phyloP scores from a whole-genome alignment of 2,113 vertebrate species.

The Shinisaurus crocodilurus region DNA sequence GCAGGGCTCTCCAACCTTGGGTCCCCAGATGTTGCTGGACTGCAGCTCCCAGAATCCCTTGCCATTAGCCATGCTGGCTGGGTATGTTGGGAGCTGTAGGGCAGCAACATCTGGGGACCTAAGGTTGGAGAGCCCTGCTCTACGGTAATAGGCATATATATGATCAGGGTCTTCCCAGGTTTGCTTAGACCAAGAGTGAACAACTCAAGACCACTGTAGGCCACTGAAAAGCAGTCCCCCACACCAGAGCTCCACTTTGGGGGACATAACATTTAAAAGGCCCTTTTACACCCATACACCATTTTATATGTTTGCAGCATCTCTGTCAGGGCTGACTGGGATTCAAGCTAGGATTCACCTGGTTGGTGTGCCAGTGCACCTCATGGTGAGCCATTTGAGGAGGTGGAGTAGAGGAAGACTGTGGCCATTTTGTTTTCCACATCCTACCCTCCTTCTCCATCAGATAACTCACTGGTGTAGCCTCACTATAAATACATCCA shows the following conservation, averaged over 20 bases:
- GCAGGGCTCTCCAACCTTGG: too few species aligned
- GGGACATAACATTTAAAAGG: not conserved
- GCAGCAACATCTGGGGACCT: too few species aligned
- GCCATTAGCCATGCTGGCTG: too few species aligned
- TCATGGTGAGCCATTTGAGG: not conserved
- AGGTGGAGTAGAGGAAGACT: not conserved
- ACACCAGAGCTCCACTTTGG: not conserved
- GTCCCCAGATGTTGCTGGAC: too few species aligned
- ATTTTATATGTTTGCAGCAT: not conserved
- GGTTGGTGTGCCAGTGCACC: not conserved
- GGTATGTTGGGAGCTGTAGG: too few species aligned
- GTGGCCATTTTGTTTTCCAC: not conserved
- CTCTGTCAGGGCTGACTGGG: not conserved
- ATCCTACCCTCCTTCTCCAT: not conserved
- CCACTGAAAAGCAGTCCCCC: not conserved
- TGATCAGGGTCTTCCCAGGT: not conserved
- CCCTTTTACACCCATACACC: not conserved
- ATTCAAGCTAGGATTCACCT: not conserved
- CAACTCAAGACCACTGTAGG: not conserved
- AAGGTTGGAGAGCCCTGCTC: too few species aligned
- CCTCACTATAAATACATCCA: not conserved
- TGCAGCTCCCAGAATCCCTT: too few species aligned
- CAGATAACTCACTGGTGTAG: too few species aligned
- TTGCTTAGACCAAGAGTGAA: not conserved
- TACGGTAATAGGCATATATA: too few species aligned